Percentiles rank a stretch among this genome's conserved stretches.
phyloP scores from a whole-genome alignment of 2,888 invertebrate species.

The Masnerella sp. region DNA sequence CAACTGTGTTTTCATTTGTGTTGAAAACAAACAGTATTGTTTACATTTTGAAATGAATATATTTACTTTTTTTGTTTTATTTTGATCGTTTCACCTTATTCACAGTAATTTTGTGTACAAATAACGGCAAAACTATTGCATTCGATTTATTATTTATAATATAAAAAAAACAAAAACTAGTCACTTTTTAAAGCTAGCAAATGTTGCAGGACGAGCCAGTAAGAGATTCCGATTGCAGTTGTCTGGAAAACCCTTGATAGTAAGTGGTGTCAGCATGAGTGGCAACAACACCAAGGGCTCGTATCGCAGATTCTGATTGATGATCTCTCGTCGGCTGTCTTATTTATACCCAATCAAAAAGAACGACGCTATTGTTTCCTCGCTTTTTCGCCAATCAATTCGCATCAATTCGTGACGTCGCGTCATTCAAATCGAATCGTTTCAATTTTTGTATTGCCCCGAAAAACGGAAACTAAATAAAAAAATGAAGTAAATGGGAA shows the following conservation, averaged over 20 bases:
- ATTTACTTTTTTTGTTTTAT: too few relatives aligned
- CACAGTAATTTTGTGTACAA: too few relatives aligned
- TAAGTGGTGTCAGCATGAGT: slow-evolving; percentile 15
- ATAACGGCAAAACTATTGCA: too few relatives aligned
- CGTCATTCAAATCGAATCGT: too few relatives aligned
- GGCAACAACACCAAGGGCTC: slow-evolving; percentile 9
- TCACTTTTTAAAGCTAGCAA: slow-evolving; percentile 21
- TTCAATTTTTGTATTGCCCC: too few relatives aligned
- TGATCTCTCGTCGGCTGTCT: slow-evolving; percentile 9
- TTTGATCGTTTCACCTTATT: too few relatives aligned
- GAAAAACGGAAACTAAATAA: too few relatives aligned
- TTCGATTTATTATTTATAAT: too few relatives aligned
- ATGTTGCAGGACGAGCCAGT: slow-evolving; percentile 23
- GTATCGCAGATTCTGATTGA: slow-evolving; percentile 34
- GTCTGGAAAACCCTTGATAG: slow-evolving; percentile 15
- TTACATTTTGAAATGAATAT: too few relatives aligned
- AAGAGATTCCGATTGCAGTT: slow-evolving; percentile 27
- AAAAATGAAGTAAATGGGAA: too few relatives aligned
- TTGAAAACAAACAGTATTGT: too few relatives aligned
- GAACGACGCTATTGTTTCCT: background rate
- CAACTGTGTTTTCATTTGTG: too few relatives aligned
- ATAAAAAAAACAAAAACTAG: slow-evolving; percentile 13
- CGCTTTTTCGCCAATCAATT: background rate
- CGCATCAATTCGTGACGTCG: background rate
- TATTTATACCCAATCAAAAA: slow-evolving; percentile 32